A percentile compares a stretch with the other conserved stretches of the same genome.
phyloP scores from a whole-genome alignment of 2,113 vertebrate species.

The Erythrocercus mccallii region DNA sequence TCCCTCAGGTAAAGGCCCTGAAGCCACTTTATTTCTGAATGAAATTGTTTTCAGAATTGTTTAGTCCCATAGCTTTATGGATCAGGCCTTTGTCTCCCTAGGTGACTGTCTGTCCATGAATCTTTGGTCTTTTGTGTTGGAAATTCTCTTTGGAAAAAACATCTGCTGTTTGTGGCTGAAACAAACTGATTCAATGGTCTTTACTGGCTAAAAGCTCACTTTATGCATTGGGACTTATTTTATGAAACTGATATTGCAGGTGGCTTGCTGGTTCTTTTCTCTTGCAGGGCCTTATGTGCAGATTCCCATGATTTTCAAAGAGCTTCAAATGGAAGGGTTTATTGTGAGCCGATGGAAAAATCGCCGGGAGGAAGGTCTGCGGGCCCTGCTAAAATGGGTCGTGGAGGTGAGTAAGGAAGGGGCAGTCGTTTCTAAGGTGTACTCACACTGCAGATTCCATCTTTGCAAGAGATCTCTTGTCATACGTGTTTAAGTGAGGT shows the following conservation, averaged over 20 bases:
- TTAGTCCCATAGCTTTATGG: background rate
- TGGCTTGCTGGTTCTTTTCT: background rate
- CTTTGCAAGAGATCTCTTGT: background rate
- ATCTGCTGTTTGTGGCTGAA: background rate
- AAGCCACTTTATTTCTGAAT: background rate
- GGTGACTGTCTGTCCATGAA: background rate
- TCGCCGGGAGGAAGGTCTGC: slow-evolving; percentile 73
- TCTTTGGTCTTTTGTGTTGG: background rate
- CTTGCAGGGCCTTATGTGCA: slow-evolving; percentile 76
- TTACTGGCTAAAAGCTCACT: background rate
- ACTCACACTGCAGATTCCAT: background rate
- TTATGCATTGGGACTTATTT: background rate
- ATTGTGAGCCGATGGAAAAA: slow-evolving; percentile 67
- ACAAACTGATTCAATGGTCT: background rate
- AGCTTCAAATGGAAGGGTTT: slow-evolving; percentile 86
- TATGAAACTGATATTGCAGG: background rate
- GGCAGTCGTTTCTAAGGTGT: background rate
- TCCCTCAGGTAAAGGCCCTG: background rate
- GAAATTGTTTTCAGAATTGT: background rate
- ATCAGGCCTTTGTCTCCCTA: background rate
- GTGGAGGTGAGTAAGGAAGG: slow-evolving; percentile 73
- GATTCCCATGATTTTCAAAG: slow-evolving; percentile 68
- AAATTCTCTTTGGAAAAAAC: background rate
- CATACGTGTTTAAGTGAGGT: background rate
- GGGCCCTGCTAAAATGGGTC: slow-evolving; percentile 80